Base-by-base conservation (phyloP, 1,140 invertebrate genomes). In the Lanistes nyassanus region DNA sequence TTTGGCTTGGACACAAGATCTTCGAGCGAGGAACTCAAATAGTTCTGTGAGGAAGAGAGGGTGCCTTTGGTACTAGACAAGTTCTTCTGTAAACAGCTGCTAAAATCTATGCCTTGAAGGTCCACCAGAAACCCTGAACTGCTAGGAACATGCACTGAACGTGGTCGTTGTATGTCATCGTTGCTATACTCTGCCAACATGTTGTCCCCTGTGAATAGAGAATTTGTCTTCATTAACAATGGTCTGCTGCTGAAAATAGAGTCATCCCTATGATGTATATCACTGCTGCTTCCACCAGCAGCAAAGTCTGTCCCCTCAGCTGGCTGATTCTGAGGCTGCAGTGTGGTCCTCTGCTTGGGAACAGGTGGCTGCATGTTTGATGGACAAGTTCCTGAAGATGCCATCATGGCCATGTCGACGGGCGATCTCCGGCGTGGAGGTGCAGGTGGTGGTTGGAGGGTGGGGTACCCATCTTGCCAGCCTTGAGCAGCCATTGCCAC, bases 71-170 rank as follows among this genome's bases (percentile, higher is more conserved):
- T 39, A 19, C 26, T 62, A 34, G 9, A 60, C 3, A 34, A 26
- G 7, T 68, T 5, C 7, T 53, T n/a, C 19, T 47, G 42, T 47
- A 47, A 47, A 39, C 16, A 42, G n/a, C n/a, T 29, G 69, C 47
- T 80, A 74, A 85, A 86, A 62, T 83, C 83, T 26, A 86, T 55
- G 13, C 82, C 85, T 56, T 83, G 77, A 23, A 86, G 72, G 58
- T 86, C 85, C 71, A 51, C 75, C 5, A 82, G 67, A 55, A 75
- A 78, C 6, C 36, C 60, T 34, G 76, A 78, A 29, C 36, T 29
- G 60, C 47, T 60, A 47, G 26, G 9, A 19, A 56, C 42, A 9
- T 76, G 9, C n/a, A 51, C 55, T 6, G 56, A 69, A 19, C 26
- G 9, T 6, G 60, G 64, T 31, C 64, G 42, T 23, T 26, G 60